Conservation (phyloP, 1,140 invertebrate species). For the Calliopsis andreniformis region DNA sequence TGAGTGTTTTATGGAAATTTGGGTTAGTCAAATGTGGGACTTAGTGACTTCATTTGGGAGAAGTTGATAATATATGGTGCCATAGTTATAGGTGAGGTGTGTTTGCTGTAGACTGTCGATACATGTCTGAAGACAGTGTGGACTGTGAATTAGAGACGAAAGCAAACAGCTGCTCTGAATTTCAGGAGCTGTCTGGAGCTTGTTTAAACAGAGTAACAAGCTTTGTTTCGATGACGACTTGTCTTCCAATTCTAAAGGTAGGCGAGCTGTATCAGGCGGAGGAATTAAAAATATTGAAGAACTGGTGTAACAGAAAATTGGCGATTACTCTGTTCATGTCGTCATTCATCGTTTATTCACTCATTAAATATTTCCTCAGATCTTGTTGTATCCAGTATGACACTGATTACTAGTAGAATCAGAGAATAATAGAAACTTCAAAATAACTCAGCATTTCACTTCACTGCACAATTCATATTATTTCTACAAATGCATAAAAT, state of each 20-base stretch:
- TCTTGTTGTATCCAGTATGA: background rate
- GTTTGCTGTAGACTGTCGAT: constrained; percentile 20
- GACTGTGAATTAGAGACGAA: constrained; percentile 29
- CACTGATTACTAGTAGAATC: background rate
- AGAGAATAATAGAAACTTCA: background rate
- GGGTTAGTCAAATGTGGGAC: background rate
- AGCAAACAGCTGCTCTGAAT: constrained; percentile 31
- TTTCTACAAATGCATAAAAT: background rate
- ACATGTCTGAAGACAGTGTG: constrained; percentile 23
- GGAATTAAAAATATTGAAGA: background rate
- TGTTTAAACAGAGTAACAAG: background rate
- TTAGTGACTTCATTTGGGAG: constrained; percentile 23
- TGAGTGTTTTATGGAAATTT: too few relatives aligned
- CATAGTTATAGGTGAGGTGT: constrained; percentile 27
- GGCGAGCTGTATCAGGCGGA: background rate
- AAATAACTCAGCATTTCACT: background rate
- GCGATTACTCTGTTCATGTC: background rate
- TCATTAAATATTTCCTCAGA: constrained; percentile 20
- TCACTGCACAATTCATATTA: background rate
- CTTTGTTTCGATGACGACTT: constrained; percentile 6
- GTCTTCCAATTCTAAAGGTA: too few relatives aligned
- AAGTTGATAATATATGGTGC: constrained; percentile 29
- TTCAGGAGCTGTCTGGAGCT: background rate
- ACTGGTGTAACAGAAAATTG: background rate
- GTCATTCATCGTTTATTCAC: constrained; percentile 7